Evolutionary conservation across 2,888 invertebrate genomes (phyloP).

Genomic region (Dilophus febrilis): DNA sequence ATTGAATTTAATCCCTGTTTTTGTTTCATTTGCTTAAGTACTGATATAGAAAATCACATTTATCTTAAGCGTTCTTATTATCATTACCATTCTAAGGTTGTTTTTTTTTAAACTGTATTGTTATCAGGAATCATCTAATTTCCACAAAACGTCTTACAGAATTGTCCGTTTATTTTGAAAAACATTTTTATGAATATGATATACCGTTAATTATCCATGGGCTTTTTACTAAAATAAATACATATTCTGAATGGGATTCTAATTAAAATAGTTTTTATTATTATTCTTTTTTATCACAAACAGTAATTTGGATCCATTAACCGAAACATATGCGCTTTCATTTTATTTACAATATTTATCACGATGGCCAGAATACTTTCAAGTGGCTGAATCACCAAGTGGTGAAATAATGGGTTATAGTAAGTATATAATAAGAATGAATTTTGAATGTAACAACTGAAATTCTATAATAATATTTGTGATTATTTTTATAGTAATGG

Average conservation of each 20-base stretch:
- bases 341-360: conserved; percentile 97
- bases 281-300: conserved; percentile 21
- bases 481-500: conserved; percentile 65
- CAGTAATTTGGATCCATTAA: conserved; percentile 91
- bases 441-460: neutral
- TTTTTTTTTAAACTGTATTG: too few relatives aligned
- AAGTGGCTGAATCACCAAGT: conserved; percentile 88
- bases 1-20: too few relatives aligned
- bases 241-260: neutral
- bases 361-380: conserved; percentile 98
- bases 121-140: conserved; percentile 3
- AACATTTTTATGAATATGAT: neutral
- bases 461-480: neutral
- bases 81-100: too few relatives aligned
- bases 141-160: neutral
- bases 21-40: too few relatives aligned
- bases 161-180: neutral
- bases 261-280: neutral
- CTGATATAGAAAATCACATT: too few relatives aligned
- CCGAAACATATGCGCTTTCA: conserved; percentile 88
- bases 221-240: neutral
- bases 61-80: too few relatives aligned
- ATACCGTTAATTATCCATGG: too few relatives aligned
- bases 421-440: conserved; percentile 39
- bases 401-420: conserved; percentile 99